Evolutionary conservation across 2,113 vertebrate species (phyloP).

Genomic region (Coptodon bakossiorum): DNA sequence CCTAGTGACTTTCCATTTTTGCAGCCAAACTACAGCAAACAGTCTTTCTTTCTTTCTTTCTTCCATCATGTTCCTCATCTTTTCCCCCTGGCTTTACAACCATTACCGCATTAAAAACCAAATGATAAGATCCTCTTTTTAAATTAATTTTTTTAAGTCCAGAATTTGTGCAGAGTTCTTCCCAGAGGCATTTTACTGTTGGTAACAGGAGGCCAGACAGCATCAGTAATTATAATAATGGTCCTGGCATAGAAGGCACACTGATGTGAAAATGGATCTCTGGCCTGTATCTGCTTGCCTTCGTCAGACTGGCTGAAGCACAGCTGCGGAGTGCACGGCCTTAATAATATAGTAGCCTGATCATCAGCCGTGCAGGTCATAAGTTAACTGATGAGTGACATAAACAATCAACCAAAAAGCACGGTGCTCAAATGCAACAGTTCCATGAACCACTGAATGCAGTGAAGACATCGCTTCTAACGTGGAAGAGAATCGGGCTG

Average conservation of each 20-base stretch:
- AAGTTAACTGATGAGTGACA: neutral
- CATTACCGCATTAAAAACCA: slow-evolving; percentile 4
- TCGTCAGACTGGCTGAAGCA: neutral
- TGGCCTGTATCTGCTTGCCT: slow-evolving; percentile 44
- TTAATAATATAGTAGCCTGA: slow-evolving; percentile 14
- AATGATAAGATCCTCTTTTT: slow-evolving; percentile 26
- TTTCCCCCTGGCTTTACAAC: neutral
- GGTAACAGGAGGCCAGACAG: slow-evolving; percentile 31
- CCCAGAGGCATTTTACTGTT: slow-evolving; percentile 42
- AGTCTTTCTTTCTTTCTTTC: neutral
- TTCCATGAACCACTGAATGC: neutral
- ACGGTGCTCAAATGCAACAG: neutral
- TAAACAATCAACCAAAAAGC: neutral
- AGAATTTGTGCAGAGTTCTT: slow-evolving; percentile 18
- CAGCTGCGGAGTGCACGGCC: slow-evolving; percentile 26
- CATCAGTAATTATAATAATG: slow-evolving; percentile 54
- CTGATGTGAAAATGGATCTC: slow-evolving; percentile 55
- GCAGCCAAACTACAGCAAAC: neutral
- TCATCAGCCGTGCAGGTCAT: neutral
- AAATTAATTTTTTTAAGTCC: slow-evolving; percentile 37
- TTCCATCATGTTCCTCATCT: neutral
- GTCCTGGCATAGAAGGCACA: slow-evolving; percentile 8
- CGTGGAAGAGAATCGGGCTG: neutral
- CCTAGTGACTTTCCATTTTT: neutral
- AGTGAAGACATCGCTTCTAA: neutral